Base-by-base conservation (phyloP, 1,140 invertebrate genomes). In the Drosophila insularis region DNA sequence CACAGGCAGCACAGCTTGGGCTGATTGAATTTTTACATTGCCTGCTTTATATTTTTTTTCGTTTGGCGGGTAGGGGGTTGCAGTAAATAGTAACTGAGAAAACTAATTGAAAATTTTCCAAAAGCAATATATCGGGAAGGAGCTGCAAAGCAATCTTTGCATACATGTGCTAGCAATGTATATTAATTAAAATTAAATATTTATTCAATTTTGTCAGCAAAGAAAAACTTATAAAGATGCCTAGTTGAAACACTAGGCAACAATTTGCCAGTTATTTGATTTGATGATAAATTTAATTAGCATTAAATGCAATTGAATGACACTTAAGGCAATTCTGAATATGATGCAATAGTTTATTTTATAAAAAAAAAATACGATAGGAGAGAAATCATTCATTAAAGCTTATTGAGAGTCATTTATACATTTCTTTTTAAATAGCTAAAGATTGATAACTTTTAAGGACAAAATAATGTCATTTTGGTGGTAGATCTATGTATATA, bases 11-110 rank as follows among this genome's bases (percentile, higher is more conserved):
- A 69, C 50, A 50, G 63, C 68, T 50, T 58, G 21, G 65, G 76
- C 60, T 82, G 80, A 82, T 82, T 82, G 80, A 82, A 82, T 82
- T 79, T 82, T 84, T 79, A 31, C 75, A 72, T 61, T 75, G 62
- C 74, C 63, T 19, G 73, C 66, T 21, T 27, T 27, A 27, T 27
- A 27, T 27, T 23, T 3, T 3, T 27, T 27, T 27, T 27, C 6
- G 58, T 60, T 60, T 14, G 61, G 50, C 6, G 27, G 60, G 62
- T 37, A 23, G 40, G 1, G 37, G 27, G 50, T 23, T 62, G 58
- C 53, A 55, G 55, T 58, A 43, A 63, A 63, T 71, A 53, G 43
- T 63, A 62, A 40, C 74, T 53, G 31, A 27, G 31, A 60, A 69
- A 77, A 68, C 40, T 73, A 81, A 81, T 62, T 64, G 70, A 60